phyloP scores from a whole-genome alignment of 2,113 vertebrate species.

The Trochalopteron elliotii region DNA sequence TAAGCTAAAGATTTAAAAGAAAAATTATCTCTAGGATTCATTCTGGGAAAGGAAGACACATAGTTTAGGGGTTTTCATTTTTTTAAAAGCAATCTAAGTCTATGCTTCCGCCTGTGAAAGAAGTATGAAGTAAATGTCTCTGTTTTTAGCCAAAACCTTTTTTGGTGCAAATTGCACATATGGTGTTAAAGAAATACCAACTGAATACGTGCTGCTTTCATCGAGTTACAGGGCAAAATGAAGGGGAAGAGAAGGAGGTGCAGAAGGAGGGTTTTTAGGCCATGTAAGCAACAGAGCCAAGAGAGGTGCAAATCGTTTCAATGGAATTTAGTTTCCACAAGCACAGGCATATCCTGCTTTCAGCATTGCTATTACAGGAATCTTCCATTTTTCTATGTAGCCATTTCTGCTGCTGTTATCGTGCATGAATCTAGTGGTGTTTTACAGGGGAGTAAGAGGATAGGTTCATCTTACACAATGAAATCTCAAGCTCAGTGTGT shows the following conservation, averaged over 20 bases:
- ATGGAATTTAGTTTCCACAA: background rate
- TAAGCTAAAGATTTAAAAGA: background rate
- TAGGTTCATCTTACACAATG: rapidly evolving
- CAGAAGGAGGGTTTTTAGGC: background rate
- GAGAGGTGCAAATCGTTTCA: background rate
- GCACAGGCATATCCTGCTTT: background rate
- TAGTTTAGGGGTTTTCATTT: background rate
- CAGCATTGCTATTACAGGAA: background rate
- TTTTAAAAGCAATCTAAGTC: background rate
- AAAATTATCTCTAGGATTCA: background rate
- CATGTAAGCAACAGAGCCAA: background rate
- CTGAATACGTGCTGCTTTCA: background rate
- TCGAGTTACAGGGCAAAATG: background rate
- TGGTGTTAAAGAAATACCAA: conserved; percentile 31
- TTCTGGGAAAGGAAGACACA: background rate
- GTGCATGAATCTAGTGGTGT: background rate
- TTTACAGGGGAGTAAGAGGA: background rate
- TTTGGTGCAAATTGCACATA: conserved; percentile 41
- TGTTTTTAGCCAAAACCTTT: conserved; percentile 32
- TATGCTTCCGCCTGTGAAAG: background rate
- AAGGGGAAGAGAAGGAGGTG: conserved; percentile 1
- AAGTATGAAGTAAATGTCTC: conserved; percentile 26
- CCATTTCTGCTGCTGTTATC: background rate
- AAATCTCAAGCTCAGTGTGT: background rate
- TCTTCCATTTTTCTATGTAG: background rate